These are phyloP conservation scores for Pangasius mekongensis DNA, from an alignment of 2,797 vertebrate genomes.

Conservation along the genomic window DNA sequence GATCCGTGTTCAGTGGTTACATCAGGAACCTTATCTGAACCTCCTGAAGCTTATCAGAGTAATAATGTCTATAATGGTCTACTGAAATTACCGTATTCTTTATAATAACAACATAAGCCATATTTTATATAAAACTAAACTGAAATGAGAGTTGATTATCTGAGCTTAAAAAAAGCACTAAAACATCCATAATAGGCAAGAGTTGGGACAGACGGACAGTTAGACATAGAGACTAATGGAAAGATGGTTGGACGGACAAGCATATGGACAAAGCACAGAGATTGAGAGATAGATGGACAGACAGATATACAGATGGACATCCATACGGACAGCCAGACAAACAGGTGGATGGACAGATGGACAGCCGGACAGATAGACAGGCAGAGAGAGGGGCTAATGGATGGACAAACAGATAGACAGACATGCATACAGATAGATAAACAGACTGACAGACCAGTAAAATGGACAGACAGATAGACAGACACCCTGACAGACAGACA, in stretches of 20 bases:
- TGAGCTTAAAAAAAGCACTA: not conserved
- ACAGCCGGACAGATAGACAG: not conserved
- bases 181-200: not conserved
- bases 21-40: constrained; percentile 52
- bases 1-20: constrained; percentile 50
- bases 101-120: not conserved
- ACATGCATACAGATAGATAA: not conserved
- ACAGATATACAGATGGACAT: not conserved
- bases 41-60: not conserved
- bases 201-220: not conserved
- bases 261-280: not conserved
- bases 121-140: not conserved
- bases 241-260: not conserved
- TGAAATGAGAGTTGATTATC: not conserved
- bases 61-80: not conserved
- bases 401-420: not conserved
- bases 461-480: not conserved
- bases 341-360: not conserved
- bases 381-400: not conserved
- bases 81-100: no score
- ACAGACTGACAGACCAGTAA: not conserved
- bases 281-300: not conserved
- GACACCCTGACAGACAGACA: no score
- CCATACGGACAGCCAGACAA: not conserved
- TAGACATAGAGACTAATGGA: not conserved